phyloP scores from a whole-genome alignment of 1,140 invertebrate species.

The Eupristina koningsbergeri region DNA sequence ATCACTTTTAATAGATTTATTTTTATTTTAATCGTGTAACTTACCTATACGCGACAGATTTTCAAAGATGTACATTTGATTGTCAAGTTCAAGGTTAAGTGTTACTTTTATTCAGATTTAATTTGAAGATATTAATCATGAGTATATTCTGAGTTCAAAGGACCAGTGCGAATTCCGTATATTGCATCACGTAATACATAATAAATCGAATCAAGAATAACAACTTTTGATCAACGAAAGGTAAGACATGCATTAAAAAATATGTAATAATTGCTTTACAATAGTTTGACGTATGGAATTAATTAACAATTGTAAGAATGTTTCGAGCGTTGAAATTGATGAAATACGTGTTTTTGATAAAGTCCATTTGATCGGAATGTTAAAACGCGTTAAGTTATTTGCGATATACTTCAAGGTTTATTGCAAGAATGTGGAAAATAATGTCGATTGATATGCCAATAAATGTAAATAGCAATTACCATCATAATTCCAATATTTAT shows the following conservation, averaged over 20 bases:
- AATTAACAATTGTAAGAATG: background rate
- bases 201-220: background rate
- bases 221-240: background rate
- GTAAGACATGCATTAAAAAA: background rate
- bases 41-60: background rate
- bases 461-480: no score
- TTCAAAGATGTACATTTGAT: background rate
- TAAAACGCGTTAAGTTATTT: background rate
- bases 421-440: no score
- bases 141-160: background rate
- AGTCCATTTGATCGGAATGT: no score
- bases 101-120: background rate
- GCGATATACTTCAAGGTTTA: background rate
- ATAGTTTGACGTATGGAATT: background rate
- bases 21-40: background rate
- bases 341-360: background rate
- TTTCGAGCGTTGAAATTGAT: background rate
- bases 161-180: background rate
- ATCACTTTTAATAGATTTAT: no score
- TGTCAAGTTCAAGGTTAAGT: background rate
- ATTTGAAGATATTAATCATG: background rate
- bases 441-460: no score
- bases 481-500: no score
- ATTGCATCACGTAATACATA: background rate
- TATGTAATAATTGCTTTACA: background rate